Evolutionary conservation across 2,888 invertebrate species (phyloP).

Genomic region (Sphecodes monilicornis): DNA sequence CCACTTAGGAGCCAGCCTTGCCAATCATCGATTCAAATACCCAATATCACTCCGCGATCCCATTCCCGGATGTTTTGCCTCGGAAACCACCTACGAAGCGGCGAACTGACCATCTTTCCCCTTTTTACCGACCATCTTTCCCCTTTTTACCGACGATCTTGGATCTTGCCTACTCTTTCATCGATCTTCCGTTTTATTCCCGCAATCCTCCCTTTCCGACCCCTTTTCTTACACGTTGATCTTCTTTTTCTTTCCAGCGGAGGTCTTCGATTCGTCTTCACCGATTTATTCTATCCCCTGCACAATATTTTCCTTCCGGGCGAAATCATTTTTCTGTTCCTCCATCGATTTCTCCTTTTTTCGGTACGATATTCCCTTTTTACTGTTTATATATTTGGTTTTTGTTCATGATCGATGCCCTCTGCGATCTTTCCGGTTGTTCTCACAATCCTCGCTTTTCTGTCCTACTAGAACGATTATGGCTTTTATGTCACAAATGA

Average conservation of each 20-base stretch:
- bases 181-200: not conserved
- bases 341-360: too few species aligned
- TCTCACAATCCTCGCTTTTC: too few species aligned
- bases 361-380: too few species aligned
- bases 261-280: not conserved
- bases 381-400: too few species aligned
- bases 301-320: too few species aligned
- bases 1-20: conserved; percentile 59
- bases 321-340: too few species aligned
- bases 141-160: not conserved
- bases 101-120: conserved; percentile 15
- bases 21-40: conserved; percentile 71
- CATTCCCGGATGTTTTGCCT: conserved; percentile 23
- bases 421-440: too few species aligned
- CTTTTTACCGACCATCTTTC: conserved; percentile 6
- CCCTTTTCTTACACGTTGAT: not conserved
- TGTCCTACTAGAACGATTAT: too few species aligned
- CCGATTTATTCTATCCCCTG: not conserved
- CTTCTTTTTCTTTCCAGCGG: not conserved
- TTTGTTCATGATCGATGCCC: too few species aligned
- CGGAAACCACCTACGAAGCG: conserved; percentile 32
- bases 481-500: too few species aligned
- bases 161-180: not conserved
- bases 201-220: not conserved
- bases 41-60: conserved; percentile 52